Conservation (phyloP, 64 coral and sea anemone species). For the Anthopleura sola region DNA sequence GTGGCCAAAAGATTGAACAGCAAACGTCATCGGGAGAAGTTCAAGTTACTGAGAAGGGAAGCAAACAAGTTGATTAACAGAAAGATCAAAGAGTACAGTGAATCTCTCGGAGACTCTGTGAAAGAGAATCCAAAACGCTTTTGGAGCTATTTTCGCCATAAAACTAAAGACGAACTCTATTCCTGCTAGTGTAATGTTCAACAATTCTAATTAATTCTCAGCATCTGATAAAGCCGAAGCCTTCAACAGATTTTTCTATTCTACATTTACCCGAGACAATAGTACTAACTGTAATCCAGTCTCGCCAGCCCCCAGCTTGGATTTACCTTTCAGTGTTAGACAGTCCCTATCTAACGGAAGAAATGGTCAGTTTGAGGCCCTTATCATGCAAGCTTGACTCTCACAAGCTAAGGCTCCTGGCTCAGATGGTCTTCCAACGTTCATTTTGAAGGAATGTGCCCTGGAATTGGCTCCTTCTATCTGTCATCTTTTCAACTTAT, state of each 20-base stretch:
- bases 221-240: no score
- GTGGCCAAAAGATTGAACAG: no score
- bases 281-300: neutral
- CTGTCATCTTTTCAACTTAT: conserved; percentile 7
- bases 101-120: neutral
- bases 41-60: neutral
- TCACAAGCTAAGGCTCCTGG: neutral
- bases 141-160: conserved; percentile 11
- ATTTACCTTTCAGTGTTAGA: neutral
- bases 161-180: conserved; percentile 38
- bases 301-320: neutral
- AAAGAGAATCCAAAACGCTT: conserved; percentile 35
- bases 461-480: neutral
- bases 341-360: neutral
- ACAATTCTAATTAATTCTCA: no score
- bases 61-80: neutral
- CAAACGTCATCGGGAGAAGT: neutral
- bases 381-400: no score
- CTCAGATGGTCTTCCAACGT: neutral
- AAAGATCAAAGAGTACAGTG: neutral
- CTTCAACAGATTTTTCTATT: no score
- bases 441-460: neutral
- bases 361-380: no score
- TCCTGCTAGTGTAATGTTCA: neutral
- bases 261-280: neutral